Evolutionary conservation across 2,888 invertebrate species (phyloP).

Genomic region (Slavum lentiscoides): DNA sequence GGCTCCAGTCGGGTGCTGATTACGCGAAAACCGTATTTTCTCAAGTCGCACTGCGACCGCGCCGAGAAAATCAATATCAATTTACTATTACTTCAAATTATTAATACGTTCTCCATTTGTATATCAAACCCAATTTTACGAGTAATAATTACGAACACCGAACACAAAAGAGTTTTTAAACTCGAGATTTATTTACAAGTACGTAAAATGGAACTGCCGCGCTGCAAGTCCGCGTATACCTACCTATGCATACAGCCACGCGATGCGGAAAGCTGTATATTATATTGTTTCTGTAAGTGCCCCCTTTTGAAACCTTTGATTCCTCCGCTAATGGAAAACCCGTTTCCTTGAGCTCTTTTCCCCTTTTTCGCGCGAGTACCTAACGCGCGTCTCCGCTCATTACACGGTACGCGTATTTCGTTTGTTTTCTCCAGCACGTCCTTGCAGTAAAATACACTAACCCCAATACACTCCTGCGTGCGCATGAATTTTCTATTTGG

Average conservation of each 20-base stretch:
- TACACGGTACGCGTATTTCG: background rate
- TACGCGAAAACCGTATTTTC: too few species aligned
- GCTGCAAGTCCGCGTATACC: background rate
- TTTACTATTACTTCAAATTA: constrained; percentile 43
- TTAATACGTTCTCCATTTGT: constrained; percentile 8
- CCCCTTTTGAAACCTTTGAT: constrained; percentile 50
- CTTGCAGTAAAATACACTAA: too few species aligned
- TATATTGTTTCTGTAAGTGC: constrained; percentile 46
- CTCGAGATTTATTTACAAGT: constrained; percentile 44
- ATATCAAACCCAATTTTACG: constrained; percentile 46
- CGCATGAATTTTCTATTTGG: too few species aligned
- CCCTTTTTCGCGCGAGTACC: constrained; percentile 8
- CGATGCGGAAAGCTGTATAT: too few species aligned
- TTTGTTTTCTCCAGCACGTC: background rate
- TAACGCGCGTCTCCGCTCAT: constrained; percentile 4
- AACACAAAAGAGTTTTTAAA: constrained; percentile 50
- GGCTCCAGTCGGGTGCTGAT: too few species aligned
- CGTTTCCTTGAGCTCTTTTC: constrained; percentile 40
- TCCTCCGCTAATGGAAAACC: constrained; percentile 47
- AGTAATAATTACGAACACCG: constrained; percentile 44
- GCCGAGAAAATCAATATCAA: constrained; percentile 48
- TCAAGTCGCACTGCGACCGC: background rate
- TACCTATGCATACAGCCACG: too few species aligned
- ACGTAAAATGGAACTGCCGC: constrained; percentile 44
- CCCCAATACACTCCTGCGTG: too few species aligned